These are phyloP conservation scores for Okamejei kenojei DNA, from an alignment of 2,797 vertebrate species.

Conservation along the genomic window DNA sequence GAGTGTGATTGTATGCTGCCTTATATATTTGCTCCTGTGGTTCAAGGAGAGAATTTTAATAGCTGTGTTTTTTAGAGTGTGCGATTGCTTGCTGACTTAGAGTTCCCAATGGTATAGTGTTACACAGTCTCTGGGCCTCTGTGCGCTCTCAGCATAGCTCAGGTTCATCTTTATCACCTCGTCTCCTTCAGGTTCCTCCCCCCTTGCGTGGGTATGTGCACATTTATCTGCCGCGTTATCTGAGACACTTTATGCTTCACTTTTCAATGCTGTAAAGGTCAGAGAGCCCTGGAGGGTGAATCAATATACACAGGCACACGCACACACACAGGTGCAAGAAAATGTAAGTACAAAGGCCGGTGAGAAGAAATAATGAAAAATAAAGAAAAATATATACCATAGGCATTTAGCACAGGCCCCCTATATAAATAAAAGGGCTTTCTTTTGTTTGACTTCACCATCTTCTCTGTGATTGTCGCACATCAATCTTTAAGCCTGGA, in stretches of 20 bases:
- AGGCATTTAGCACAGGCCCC: not conserved
- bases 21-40: not conserved
- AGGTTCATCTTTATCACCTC: not conserved
- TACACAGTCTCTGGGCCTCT: not conserved
- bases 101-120: conserved; percentile 15
- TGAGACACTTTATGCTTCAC: conserved; percentile 48
- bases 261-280: conserved; percentile 48
- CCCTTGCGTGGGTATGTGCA: conserved; percentile 39
- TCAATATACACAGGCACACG: conserved; percentile 41
- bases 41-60: not conserved
- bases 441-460: not conserved
- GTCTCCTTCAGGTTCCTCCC: not conserved
- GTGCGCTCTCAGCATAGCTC: not conserved
- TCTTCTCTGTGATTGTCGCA: not conserved
- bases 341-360: conserved; percentile 43
- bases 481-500: not conserved
- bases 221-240: conserved; percentile 46
- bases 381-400: not conserved
- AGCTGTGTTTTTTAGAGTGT: not conserved
- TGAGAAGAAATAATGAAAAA: conserved; percentile 49
- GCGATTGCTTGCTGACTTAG: not conserved
- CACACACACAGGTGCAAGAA: conserved; percentile 51
- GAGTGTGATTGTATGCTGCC: no score
- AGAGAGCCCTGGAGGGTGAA: conserved; percentile 46
- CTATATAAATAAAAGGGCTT: no score